These are phyloP conservation scores for Beris chalybata DNA, from an alignment of 2,888 invertebrate genomes.

Conservation along the genomic window DNA sequence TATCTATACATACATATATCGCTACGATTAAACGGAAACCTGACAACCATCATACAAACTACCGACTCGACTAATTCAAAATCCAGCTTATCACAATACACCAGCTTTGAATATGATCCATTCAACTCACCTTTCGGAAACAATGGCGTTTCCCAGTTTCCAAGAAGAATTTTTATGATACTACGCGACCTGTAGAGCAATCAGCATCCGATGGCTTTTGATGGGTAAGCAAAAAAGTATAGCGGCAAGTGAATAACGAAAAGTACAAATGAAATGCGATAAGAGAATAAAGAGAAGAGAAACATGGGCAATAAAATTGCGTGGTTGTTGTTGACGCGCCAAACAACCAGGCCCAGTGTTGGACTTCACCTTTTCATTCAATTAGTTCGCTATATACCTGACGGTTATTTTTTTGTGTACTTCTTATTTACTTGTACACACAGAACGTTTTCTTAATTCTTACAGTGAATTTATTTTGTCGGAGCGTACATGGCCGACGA, in stretches of 20 bases:
- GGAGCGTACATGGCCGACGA: slow-evolving; percentile 57
- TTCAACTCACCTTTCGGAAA: too few species aligned
- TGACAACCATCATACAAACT: too few species aligned
- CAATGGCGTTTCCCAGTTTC: too few species aligned
- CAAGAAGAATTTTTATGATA: too few species aligned
- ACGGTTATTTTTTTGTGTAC: slow-evolving; percentile 8
- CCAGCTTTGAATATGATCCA: too few species aligned
- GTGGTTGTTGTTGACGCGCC: slow-evolving; percentile 19
- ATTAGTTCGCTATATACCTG: slow-evolving; percentile 29
- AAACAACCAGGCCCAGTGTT: slow-evolving; percentile 18
- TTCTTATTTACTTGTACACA: slow-evolving; percentile 21
- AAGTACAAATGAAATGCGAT: background rate
- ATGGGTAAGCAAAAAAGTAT: slow-evolving; percentile 1
- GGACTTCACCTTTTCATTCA: slow-evolving; percentile 37
- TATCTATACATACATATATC: too few species aligned
- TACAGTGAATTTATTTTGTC: slow-evolving; percentile 1
- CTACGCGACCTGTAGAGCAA: too few species aligned
- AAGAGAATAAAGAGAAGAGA: slow-evolving; percentile 1
- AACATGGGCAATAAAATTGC: slow-evolving; percentile 25
- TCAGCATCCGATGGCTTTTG: too few species aligned
- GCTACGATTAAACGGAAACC: too few species aligned
- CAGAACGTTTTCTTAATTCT: background rate
- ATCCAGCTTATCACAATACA: too few species aligned
- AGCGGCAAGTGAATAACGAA: background rate
- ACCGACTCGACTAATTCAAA: too few species aligned